Evolutionary conservation across 2,888 invertebrate species (phyloP), one percentile per base, ranked within the genome.

Genomic region (Lepetodrilus schrolli): DNA sequence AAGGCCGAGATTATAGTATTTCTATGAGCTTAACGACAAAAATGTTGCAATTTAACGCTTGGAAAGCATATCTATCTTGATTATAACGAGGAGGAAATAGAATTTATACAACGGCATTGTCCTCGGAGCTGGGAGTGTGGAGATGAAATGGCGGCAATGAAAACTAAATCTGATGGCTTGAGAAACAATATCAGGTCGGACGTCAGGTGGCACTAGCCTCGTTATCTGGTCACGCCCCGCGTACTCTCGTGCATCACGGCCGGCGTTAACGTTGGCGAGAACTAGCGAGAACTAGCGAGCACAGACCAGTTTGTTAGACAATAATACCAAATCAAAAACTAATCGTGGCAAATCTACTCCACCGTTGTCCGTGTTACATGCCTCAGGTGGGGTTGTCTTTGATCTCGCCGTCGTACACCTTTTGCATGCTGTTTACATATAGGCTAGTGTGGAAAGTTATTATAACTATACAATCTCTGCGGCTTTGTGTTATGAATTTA

Each of bases 401-500:
- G 58, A 58, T 30, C n/a, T 58, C 58, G 30, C 58, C 30, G 21
- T 34, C 43, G 34, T 30, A 58, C 43, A n/a, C 58, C 30, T 58
- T 58, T n/a, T 13, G 21, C 50, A 58, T 30, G 58, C 58, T 58
- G 58, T 58, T 58, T 17, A 58, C 34, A 30, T 58, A 34, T 58
- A 26, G 17, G 34, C 23, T 17, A 17, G 34, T 34, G 58, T 58
- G 10, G 30, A 23, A 17, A 34, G 58, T 34, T 30, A 58, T 58
- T 34, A 58, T 26, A 7, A 3, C 10, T n/a, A 13, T 17, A 30
- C 30, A 17, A 34, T 58, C 26, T 58, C 58, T 58, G 58, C 34
- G 30, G 23, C 58, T 13, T 58, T 58, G 58, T 30, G n/a, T 26
- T 58, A 58, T 23, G 58, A 23, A 58, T 58, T 58, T 58, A 58